Base-by-base conservation (phyloP, 1,140 invertebrate species). In the Leptoteleia sp. region DNA sequence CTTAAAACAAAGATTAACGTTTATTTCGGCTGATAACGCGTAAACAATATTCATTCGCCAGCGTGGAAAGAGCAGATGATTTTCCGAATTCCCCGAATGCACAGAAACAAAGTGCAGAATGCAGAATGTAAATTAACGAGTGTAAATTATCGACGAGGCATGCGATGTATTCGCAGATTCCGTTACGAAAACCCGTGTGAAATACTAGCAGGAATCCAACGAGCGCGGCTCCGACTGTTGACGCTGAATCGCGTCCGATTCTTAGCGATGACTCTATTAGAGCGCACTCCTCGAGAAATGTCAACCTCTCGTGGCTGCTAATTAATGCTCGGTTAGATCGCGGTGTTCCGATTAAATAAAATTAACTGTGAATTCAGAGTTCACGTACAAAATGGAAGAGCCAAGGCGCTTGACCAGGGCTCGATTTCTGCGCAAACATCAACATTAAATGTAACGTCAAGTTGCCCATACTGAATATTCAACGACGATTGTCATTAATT, bases 61-160 rank as follows among this genome's bases (percentile, higher is more conserved):
- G 15, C n/a, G 13, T 11, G 19, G 33, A 59, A 45, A 62, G 25
- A 40, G 33, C 47, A 31, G 37, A 59, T 52, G 61, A 75, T 65
- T 65, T 65, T 65, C 38, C 37, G 42, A 65, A 71, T 77, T 62
- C 42, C 48, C 27, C 37, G 45, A 71, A 33, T 38, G 68, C 38
- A 59, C 27, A 64, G 27, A 73, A 43, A 62, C 55, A 19, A 12
- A 72, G 13, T 40, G 19, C 47, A 67, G 48, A 37, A 52, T 71
- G 61, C 29, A 64, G 55, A 79, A 79, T 79, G 68, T 64, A 73
- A 79, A 79, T 79, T 62, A 79, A 79, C 68, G 57, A 78, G 68
- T 64, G 62, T 64, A 70, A 70, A 79, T 73, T 72, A 68, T 79
- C 64, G 55, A 57, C 55, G 17, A 68, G 47, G 68, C 38, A 78